These are phyloP conservation scores for Geophilus truncorum DNA, from an alignment of 2,888 invertebrate genomes.

Conservation along the genomic window DNA sequence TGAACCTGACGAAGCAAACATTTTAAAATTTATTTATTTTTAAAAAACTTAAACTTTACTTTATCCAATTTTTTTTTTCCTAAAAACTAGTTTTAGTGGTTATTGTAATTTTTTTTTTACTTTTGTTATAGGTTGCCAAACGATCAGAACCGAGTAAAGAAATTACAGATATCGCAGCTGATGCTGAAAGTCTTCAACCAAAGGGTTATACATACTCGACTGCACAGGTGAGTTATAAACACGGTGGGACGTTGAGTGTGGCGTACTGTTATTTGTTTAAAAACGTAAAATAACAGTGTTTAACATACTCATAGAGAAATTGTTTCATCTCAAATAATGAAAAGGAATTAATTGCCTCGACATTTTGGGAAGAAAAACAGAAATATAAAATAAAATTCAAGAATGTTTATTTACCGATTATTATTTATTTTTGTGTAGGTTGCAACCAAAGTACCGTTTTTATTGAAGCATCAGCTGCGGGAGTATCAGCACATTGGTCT, in stretches of 20 bases:
- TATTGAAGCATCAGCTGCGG: slow-evolving; percentile 80
- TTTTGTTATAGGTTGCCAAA: not conserved
- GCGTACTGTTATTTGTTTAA: not conserved
- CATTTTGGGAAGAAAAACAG: not conserved
- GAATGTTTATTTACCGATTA: not conserved
- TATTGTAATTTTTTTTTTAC: no score
- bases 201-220: slow-evolving; percentile 95
- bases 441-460: slow-evolving; percentile 86
- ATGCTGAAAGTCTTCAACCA: slow-evolving; percentile 94
- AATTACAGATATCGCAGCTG: slow-evolving; percentile 85
- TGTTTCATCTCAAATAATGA: not conserved
- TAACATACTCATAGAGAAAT: not conserved
- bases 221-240: slow-evolving; percentile 67
- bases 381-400: no score
- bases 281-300: not conserved
- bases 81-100: no score
- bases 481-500: slow-evolving; percentile 97
- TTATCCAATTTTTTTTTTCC: no score
- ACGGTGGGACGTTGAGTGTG: not conserved
- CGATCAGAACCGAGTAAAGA: slow-evolving; percentile 49
- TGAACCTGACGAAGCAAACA: no score
- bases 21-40: no score
- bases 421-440: slow-evolving; percentile 55
- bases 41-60: no score
- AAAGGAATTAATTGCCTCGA: not conserved